Evolutionary conservation across 2,113 vertebrate genomes (phyloP).

Genomic region (Seriola quinqueradiata): DNA sequence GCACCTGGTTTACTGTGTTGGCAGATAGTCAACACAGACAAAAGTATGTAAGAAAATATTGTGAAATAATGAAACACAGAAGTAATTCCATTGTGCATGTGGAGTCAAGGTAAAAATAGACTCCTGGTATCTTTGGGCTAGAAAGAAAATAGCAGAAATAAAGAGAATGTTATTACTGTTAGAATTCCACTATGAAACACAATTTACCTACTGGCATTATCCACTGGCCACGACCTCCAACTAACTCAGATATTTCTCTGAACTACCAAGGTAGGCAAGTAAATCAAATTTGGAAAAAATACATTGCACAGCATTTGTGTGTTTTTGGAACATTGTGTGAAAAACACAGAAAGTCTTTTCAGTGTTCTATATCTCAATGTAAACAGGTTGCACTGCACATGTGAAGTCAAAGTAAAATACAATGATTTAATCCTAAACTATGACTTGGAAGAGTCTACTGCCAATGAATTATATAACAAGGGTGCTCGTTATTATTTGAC

Average conservation of each 20-base stretch:
- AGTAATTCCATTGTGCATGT: not conserved
- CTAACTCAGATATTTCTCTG: too few relatives aligned
- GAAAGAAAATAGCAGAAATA: not conserved
- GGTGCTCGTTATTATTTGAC: slow-evolving; percentile 15
- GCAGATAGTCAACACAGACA: not conserved
- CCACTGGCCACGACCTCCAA: too few relatives aligned
- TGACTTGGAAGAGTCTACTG: not conserved
- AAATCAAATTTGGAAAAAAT: too few relatives aligned
- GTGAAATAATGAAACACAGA: not conserved
- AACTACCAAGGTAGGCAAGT: too few relatives aligned
- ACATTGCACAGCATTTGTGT: too few relatives aligned
- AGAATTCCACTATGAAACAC: not conserved
- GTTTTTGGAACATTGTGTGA: not conserved
- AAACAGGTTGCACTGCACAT: not conserved
- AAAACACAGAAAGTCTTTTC: not conserved
- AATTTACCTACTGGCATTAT: not conserved
- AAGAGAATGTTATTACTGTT: not conserved
- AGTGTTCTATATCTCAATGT: not conserved
- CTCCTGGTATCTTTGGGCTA: not conserved
- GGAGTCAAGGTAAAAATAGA: not conserved
- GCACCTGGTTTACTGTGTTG: not conserved
- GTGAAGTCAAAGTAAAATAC: slow-evolving; percentile 10
- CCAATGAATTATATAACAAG: slow-evolving; percentile 14
- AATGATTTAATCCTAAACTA: slow-evolving; percentile 11
- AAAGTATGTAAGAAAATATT: not conserved